Evolutionary conservation across 2,888 invertebrate species (phyloP), one percentile per base, ranked within the genome.

Genomic region (Trachelus iudaicus): DNA sequence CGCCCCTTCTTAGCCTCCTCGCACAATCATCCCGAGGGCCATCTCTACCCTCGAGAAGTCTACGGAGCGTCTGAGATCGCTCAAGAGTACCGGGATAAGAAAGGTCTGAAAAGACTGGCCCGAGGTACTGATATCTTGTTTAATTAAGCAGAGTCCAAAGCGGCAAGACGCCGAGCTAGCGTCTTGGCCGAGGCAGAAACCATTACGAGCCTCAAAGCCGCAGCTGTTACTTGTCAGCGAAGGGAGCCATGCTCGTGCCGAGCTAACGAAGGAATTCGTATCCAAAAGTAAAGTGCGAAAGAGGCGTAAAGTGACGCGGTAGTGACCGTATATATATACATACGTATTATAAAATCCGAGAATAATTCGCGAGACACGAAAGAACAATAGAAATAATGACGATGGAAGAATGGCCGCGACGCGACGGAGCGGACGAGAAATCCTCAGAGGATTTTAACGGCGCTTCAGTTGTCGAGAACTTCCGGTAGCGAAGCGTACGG

Each of bases 141-240:
- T 86, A 87, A 87, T 87, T 87, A 86, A 86, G 82, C 81, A 82
- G 79, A 83, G 79, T 83, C 84, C 79, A 81, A 82, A 83, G 81
- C 78, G 75, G 40, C 15, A 15, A 4, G 40, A 40, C 40, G 40
- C 15, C 11, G 69, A 69, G 30, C 69, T 9, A 33, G 69, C 15
- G 30, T 33, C 30, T 69, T 69, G 31, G 31, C 15, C 69, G 1
- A 69, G 31, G 69, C 31, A 69, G 69, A 69, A 69, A 69, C 31
- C 69, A 69, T 69, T 69, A 69, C 69, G 30, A 69, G 31, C 30
- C 31, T 69, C 69, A 69, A 69, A 69, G 69, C 69, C 69, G 31
- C 69, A 33, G 31, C 31, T 69, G 31, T 69, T 69, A 69, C 31
- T 69, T 33, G 69, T 33, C 69, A 69, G 30, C 13, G 69, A 33